These are phyloP conservation scores for Myotis vivesi DNA, from an alignment of 2,797 vertebrate species.

Conservation along the genomic window DNA sequence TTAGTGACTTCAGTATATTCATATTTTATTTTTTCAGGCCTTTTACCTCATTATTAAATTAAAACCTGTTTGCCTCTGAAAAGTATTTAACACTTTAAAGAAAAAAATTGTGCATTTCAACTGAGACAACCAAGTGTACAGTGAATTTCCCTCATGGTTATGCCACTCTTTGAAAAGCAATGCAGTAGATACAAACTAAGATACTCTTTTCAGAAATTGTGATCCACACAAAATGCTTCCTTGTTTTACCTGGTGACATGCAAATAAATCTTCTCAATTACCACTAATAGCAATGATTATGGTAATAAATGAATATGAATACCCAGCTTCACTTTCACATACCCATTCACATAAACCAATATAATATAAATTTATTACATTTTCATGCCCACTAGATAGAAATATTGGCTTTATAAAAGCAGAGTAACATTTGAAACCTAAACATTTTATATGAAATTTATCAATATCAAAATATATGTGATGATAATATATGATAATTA, in stretches of 20 bases:
- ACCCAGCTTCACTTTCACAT: background rate
- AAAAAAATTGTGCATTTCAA: background rate
- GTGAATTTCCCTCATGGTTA: conserved; percentile 8
- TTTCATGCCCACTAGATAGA: background rate
- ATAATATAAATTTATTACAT: conserved; percentile 3
- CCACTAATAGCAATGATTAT: background rate
- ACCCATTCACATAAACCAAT: background rate
- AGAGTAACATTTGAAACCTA: background rate
- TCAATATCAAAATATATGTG: conserved; percentile 6
- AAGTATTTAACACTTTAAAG: conserved; percentile 29
- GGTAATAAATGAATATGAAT: conserved; percentile 17
- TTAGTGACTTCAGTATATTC: conserved; percentile 1
- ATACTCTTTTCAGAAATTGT: background rate
- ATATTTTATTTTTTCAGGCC: conserved; percentile 41
- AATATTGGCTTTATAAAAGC: background rate
- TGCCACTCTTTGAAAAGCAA: conserved; percentile 21
- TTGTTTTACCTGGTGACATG: conserved; percentile 22
- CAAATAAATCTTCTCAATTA: conserved; percentile 28
- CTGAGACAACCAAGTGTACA: background rate
- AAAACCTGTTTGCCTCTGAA: conserved; percentile 23
- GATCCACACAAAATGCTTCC: background rate
- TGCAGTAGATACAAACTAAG: background rate
- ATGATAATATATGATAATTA: background rate
- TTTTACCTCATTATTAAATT: conserved; percentile 11
- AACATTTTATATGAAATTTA: background rate